Percentiles rank a stretch among this genome's conserved stretches.
Conservation (phyloP, 2,888 invertebrate species). For the Tetramorium bicarinatum region DNA sequence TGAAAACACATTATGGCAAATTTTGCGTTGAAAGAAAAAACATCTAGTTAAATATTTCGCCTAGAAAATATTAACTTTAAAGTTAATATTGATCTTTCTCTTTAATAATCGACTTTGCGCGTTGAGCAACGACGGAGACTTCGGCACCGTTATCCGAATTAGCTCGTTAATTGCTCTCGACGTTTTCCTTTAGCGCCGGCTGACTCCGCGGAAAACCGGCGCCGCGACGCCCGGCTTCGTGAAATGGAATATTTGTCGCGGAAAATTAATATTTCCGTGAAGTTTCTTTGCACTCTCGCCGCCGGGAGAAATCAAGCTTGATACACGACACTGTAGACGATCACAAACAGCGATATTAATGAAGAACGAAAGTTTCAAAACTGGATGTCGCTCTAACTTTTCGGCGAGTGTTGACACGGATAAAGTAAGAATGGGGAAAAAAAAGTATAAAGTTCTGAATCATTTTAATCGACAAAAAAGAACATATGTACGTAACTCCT, state of each 20-base stretch:
- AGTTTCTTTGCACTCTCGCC: constrained; percentile 49
- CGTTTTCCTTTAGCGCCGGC: constrained; percentile 5
- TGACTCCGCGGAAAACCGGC: constrained; percentile 14
- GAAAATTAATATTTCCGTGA: constrained; percentile 51
- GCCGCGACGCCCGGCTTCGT: constrained; percentile 11
- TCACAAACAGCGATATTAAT: constrained; percentile 40
- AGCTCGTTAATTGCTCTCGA: constrained; percentile 31
- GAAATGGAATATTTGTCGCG: constrained; percentile 59
- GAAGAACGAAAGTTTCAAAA: constrained; percentile 35
- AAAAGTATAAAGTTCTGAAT: not conserved
- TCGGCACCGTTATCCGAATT: constrained; percentile 27
- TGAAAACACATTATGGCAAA: not conserved
- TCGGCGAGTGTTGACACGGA: constrained; percentile 6
- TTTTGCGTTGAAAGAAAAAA: not conserved
- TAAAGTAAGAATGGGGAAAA: not conserved
- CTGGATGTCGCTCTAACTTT: constrained; percentile 10
- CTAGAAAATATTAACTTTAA: not conserved
- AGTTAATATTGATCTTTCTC: not conserved
- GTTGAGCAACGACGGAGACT: constrained; percentile 12
- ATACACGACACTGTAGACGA: not conserved
- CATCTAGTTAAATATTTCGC: not conserved
- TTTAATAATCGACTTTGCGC: constrained; percentile 8
- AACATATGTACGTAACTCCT: not conserved
- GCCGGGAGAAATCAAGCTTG: constrained; percentile 32
- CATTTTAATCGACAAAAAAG: not conserved